Evolutionary conservation across 2,113 vertebrate species (phyloP), one percentile per base, ranked within the genome.

Genomic region (Lanius collurio): DNA sequence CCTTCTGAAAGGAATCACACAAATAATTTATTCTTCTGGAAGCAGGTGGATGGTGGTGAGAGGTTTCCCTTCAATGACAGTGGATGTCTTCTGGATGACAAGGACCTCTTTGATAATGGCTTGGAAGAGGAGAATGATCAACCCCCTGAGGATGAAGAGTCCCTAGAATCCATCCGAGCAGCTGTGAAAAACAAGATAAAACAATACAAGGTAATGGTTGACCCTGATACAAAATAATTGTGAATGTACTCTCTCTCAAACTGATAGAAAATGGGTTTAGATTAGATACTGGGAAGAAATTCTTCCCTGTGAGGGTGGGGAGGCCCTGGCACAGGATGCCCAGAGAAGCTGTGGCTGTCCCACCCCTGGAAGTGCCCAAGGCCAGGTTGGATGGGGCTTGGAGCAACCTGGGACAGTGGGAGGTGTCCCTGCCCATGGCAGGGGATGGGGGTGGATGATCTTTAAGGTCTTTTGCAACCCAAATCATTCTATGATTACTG

Each of bases 71-170:
- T 98, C 63, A 98, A 99, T 76, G 99, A 99, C 95, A 99, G 99
- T 39, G 99, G 99, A 7, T 99, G 98, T 97, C 98, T 97, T 44
- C 98, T 99, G 55, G 97, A 97, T 37, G 98, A 99, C 96, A 98
- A 98, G 42, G 99, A 99, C 12, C 98, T 99, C 80, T 99, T 99
- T 96, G 99, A 99, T 74, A 98, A 97, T 70, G 98, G 97, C 46
- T 91, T 98, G 42, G 98, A 98, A 11, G 98, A 98, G 50, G 98
- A 98, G 16, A 60, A 64, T 6, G 85, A 85, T 88, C 24, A 68
- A 21, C 3, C 74, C 21, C 18, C 87, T 11, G 98, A 98, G 85
- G 98, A 98, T 21, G 98, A 98, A 28, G 99, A 99, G 91, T 99
- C 99, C 2, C 84, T 99, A 64, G 98, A 99, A 47, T 98, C 98